These are phyloP conservation scores for Thinocorus orbignyianus DNA, from an alignment of 2,113 vertebrate species.

Conservation along the genomic window DNA sequence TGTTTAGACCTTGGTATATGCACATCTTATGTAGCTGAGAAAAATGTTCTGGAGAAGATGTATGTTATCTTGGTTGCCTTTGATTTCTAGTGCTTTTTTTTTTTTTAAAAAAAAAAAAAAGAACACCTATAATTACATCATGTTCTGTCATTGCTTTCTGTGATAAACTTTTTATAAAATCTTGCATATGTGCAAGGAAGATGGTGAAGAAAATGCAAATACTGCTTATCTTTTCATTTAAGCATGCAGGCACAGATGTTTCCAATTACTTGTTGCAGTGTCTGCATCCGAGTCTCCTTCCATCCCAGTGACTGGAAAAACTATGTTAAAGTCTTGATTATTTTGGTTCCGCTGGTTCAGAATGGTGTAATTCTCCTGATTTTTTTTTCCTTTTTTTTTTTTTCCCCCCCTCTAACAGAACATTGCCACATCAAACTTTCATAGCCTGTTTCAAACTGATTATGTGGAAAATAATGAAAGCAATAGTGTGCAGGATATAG, in stretches of 20 bases:
- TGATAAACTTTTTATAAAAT: conserved; percentile 55
- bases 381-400: not conserved
- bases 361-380: conserved; percentile 5
- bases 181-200: conserved; percentile 47
- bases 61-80: conserved; percentile 47
- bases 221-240: conserved; percentile 53
- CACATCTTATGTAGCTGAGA: conserved; percentile 31
- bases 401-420: not conserved
- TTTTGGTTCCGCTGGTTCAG: conserved; percentile 39
- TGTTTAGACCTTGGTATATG: conserved; percentile 52
- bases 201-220: conserved; percentile 52
- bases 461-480: not conserved
- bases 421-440: not conserved
- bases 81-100: conserved; percentile 58
- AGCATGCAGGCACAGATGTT: conserved; percentile 62
- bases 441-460: conserved; percentile 35
- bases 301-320: conserved; percentile 55
- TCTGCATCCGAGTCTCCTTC: conserved; percentile 35
- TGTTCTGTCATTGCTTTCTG: conserved; percentile 37
- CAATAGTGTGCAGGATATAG: conserved; percentile 16
- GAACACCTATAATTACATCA: not conserved
- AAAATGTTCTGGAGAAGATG: conserved; percentile 36
- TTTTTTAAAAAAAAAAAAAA: not conserved
- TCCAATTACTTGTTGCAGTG: conserved; percentile 38
- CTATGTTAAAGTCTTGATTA: conserved; percentile 2